phyloP scores from a whole-genome alignment of 2,888 invertebrate species.

The Patella pellucida region DNA sequence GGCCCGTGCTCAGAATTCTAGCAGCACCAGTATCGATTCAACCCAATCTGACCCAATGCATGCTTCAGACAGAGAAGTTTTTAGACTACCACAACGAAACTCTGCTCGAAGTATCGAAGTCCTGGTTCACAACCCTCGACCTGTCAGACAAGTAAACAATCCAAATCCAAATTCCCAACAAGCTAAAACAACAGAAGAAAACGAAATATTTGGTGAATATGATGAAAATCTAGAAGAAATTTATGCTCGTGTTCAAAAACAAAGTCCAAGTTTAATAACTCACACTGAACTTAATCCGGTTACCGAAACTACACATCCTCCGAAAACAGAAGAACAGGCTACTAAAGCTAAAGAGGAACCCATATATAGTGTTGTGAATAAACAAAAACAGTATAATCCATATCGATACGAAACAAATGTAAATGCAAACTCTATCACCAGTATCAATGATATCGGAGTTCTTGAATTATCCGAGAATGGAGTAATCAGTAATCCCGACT shows the following conservation, averaged over 20 bases:
- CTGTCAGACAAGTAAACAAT: not conserved
- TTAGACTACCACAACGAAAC: conserved; percentile 34
- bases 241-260: conserved; percentile 12
- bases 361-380: conserved; percentile 36
- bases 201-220: conserved; percentile 13
- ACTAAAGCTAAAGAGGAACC: conserved; percentile 7
- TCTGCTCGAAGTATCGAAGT: conserved; percentile 64
- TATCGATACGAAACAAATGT: conserved; percentile 29
- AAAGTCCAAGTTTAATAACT: not conserved
- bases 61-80: conserved; percentile 45
- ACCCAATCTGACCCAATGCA: conserved; percentile 59
- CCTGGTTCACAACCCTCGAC: conserved; percentile 41
- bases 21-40: conserved; percentile 56
- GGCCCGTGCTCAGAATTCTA: conserved; percentile 50
- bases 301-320: not conserved
- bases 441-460: conserved; percentile 39
- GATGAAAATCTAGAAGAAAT: conserved; percentile 5
- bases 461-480: not conserved
- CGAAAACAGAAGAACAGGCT: not conserved
- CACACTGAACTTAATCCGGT: conserved; percentile 3
- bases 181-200: conserved; percentile 25
- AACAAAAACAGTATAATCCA: conserved; percentile 27
- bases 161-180: conserved; percentile 8
- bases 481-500: not conserved
- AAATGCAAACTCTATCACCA: conserved; percentile 45